Evolutionary conservation across 2,888 invertebrate genomes (phyloP), one percentile per base, ranked within the genome.

Genomic region (Sesamia inferens): DNA sequence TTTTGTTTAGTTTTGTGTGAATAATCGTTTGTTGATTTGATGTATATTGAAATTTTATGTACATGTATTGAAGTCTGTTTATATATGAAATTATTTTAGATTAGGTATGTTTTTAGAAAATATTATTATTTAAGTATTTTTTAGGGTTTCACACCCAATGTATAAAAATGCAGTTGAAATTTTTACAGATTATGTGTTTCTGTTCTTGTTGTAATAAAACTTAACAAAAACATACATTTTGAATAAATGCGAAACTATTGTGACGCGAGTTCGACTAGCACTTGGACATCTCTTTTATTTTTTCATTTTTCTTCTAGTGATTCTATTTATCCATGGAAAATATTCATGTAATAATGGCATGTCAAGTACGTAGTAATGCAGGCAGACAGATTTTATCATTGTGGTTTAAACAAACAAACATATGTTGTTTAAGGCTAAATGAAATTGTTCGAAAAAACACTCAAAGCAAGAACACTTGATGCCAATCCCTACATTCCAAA

Each of bases 391-490:
- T 19, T 31, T 31, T 19, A 2, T 19, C 19, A 58, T 2, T 19
- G 0, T 5, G 16, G 14, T 19, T 11, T 58, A 58, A 59, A 39
- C 16, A 24, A 59, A 62, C 14, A 39, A 68, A 42, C 5, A 48
- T 19, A 44, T 24, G 51, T 13, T 13, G 14, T 19, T 51, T 22
- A 24, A 54, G 10, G 8, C 48, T 59, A 31, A 67, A 59, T 55
- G 31, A 68, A 74, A 68, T 78, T 47, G 22, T 39, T 59, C 14
- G 16, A 58, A 22, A 59, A 74, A 58, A 72, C 42, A 62, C 61
- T 55, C 22, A 63, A 74, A 57, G 55, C 81, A 63, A 22, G 59
- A 67, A 22, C 62, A 67, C 59, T 81, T 67, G 67, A 69, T 55
- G 62, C 39, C 73, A 58, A n/a, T 66, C 62, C 62, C 62, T n/a